phyloP scores from a whole-genome alignment of 2,113 vertebrate species.

The Crypturellus undulatus region DNA sequence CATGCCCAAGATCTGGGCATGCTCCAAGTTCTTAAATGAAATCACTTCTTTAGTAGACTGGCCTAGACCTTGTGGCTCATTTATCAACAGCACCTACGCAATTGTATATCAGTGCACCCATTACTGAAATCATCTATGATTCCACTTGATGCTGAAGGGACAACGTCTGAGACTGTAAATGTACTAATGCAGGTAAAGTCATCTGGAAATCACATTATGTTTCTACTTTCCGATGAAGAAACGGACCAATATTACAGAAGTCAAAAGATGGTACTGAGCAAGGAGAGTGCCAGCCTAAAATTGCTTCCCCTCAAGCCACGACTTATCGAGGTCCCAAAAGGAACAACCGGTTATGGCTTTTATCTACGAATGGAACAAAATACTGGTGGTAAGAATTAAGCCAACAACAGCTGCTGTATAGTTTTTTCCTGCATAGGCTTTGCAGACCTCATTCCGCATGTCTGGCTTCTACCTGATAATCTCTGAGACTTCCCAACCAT shows the following conservation, averaged over 20 bases:
- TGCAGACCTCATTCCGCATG: not conserved
- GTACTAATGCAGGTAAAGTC: slow-evolving; percentile 79
- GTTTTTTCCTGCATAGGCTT: not conserved
- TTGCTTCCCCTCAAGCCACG: slow-evolving; percentile 86
- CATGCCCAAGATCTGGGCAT: accelerated
- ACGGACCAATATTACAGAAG: slow-evolving; percentile 79
- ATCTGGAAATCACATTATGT: slow-evolving; percentile 79
- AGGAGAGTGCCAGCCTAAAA: slow-evolving; percentile 78
- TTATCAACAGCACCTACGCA: not conserved
- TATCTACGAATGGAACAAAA: slow-evolving; percentile 79
- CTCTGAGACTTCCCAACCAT: not conserved
- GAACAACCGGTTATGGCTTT: slow-evolving; percentile 87
- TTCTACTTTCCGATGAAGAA: slow-evolving; percentile 87
- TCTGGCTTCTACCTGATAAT: not conserved
- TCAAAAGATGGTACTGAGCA: slow-evolving; percentile 71
- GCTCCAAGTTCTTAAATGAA: not conserved
- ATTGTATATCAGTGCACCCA: not conserved
- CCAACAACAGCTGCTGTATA: not conserved
- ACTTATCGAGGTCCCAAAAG: slow-evolving; percentile 80
- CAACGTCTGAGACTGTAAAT: slow-evolving; percentile 2
- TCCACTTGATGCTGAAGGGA: not conserved
- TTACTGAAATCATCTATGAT: not conserved
- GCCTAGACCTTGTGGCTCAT: not conserved
- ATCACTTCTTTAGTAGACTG: not conserved
- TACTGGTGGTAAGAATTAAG: slow-evolving; percentile 69